Conservation (phyloP, 2,797 vertebrate species). For the Chiloscyllium punctatum region DNA sequence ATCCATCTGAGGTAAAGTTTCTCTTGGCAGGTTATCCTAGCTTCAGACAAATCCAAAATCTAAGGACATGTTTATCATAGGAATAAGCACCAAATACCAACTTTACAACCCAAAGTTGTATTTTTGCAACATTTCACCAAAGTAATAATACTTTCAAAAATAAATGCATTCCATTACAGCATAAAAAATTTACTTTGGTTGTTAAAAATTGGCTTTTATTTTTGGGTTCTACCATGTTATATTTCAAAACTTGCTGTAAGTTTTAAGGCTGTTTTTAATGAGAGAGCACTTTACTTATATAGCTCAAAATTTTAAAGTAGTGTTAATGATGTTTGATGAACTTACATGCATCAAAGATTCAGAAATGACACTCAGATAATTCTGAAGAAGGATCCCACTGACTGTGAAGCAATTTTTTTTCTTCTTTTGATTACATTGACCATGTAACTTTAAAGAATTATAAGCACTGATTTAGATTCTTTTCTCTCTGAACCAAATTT, state of each 20-base stretch:
- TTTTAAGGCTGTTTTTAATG: neutral
- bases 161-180: neutral
- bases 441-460: no score
- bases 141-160: neutral
- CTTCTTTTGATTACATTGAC: neutral
- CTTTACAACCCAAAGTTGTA: slow-evolving; percentile 15
- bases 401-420: neutral
- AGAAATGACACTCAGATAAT: neutral
- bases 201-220: neutral
- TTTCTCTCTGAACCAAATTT: neutral
- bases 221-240: neutral
- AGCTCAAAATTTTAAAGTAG: neutral
- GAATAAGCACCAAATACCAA: slow-evolving; percentile 19
- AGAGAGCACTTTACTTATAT: neutral
- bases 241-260: neutral
- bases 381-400: neutral
- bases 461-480: neutral
- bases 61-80: neutral
- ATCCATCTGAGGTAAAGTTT: slow-evolving; percentile 26
- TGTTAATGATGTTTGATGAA: neutral
- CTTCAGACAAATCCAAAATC: slow-evolving; percentile 25
- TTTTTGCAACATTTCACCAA: neutral
- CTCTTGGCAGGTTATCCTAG: slow-evolving; percentile 29
- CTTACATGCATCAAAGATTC: neutral
- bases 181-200: neutral